Evolutionary conservation across 2,888 invertebrate species (phyloP).

Genomic region (Drosophila vallismaia): DNA sequence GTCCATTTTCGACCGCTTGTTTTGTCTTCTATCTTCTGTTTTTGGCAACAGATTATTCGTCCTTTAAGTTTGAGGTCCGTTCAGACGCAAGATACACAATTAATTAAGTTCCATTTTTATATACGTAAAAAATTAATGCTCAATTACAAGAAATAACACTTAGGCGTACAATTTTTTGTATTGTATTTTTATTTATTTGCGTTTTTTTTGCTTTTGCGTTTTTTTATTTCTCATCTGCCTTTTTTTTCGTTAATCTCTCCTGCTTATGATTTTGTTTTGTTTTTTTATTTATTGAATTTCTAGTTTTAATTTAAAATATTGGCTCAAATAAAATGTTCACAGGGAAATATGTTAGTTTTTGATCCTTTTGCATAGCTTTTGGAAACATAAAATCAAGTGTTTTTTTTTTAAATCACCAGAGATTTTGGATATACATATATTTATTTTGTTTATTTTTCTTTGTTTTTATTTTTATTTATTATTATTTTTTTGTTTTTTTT

Average conservation of each 20-base stretch:
- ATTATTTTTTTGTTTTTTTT: not conserved
- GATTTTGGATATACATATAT: not conserved
- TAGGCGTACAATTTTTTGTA: conserved; percentile 68
- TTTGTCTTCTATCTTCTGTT: conserved; percentile 16
- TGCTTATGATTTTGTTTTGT: not conserved
- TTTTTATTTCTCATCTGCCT: conserved; percentile 4
- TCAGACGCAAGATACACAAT: conserved; percentile 40
- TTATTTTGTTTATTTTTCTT: not conserved
- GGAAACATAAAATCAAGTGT: not conserved
- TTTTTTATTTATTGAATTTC: not conserved
- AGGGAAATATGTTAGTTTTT: not conserved
- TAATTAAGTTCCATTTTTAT: conserved; percentile 22
- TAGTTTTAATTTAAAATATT: conserved; percentile 50
- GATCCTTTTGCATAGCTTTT: not conserved
- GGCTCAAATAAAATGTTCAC: conserved; percentile 3
- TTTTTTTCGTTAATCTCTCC: conserved; percentile 9
- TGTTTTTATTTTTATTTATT: not conserved
- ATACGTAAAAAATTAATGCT: conserved; percentile 72
- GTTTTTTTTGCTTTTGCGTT: conserved; percentile 26
- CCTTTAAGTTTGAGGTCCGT: conserved; percentile 41
- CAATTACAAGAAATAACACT: conserved; percentile 81
- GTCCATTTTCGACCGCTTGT: conserved; percentile 12
- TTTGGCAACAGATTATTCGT: conserved; percentile 37
- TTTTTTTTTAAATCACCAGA: not conserved
- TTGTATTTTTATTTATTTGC: conserved; percentile 23